Conservation (phyloP, 2,113 vertebrate species). For the Grantiella picta region DNA sequence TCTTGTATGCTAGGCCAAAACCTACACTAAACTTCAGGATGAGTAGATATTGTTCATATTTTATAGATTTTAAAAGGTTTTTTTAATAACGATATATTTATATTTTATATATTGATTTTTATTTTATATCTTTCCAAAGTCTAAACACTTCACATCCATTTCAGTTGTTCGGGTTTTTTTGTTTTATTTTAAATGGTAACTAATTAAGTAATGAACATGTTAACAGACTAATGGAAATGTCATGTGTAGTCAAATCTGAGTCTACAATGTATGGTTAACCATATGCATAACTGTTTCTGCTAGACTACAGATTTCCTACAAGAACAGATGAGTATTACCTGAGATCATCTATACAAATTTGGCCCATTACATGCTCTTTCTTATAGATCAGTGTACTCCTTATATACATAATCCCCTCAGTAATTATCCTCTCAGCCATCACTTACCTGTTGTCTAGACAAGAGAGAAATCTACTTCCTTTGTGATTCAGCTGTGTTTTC, state of each 20-base stretch:
- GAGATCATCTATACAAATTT: neutral
- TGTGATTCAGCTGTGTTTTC: neutral
- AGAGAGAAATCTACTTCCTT: neutral
- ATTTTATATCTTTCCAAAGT: neutral
- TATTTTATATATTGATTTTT: neutral
- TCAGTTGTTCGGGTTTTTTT: neutral
- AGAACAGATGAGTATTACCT: neutral
- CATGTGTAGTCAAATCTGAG: neutral
- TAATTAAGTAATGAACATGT: neutral
- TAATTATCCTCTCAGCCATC: neutral
- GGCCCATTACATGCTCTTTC: neutral
- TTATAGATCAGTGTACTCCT: neutral
- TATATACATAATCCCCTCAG: neutral
- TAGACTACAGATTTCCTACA: neutral
- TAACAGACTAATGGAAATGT: neutral
- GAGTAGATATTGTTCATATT: neutral
- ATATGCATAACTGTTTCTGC: neutral
- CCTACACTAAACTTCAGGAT: neutral
- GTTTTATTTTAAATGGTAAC: neutral
- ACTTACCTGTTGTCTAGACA: neutral
- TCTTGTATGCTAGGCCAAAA: neutral
- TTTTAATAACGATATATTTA: neutral
- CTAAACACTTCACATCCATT: neutral
- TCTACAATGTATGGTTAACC: neutral
- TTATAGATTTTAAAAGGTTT: neutral